Conservation (phyloP, 1,140 invertebrate genomes). For the Drosophila orosa region DNA sequence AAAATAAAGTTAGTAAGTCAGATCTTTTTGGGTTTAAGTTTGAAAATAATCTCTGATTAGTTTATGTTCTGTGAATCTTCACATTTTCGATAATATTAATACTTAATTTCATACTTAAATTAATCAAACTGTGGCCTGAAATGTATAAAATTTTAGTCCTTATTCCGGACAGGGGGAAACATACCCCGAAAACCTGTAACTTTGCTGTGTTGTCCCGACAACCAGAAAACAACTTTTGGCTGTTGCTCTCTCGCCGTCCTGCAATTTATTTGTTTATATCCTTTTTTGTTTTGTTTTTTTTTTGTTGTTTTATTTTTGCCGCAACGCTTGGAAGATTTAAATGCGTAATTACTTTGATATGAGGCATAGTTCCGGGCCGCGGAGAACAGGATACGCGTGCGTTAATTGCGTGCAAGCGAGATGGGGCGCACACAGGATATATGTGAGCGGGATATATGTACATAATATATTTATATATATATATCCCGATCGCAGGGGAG, state of each 20-base stretch:
- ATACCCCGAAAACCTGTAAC: constrained; percentile 13
- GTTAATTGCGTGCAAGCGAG: constrained; percentile 67
- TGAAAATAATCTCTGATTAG: not conserved
- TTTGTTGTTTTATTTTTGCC: constrained; percentile 6
- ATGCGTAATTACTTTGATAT: constrained; percentile 80
- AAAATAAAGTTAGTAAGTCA: not conserved
- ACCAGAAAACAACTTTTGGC: constrained; percentile 50
- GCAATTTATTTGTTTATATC: constrained; percentile 35
- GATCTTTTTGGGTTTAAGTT: too few species aligned
- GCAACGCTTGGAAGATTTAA: constrained; percentile 80
- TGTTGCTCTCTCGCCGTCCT: not conserved
- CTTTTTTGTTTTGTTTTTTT: constrained; percentile 38
- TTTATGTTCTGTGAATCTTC: too few species aligned
- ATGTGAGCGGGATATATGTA: constrained; percentile 16
- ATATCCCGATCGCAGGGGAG: constrained; percentile 3
- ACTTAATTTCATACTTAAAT: too few species aligned
- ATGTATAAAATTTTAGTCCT: too few species aligned
- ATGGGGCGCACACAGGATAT: constrained; percentile 12
- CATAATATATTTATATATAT: not conserved
- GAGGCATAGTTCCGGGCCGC: constrained; percentile 78
- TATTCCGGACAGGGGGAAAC: not conserved
- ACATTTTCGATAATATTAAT: not conserved
- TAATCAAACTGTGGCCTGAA: too few species aligned
- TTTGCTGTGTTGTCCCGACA: constrained; percentile 28
- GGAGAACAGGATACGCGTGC: constrained; percentile 47